These are phyloP conservation scores for Aporrectodea caliginosa DNA, from an alignment of 1,140 invertebrate species.

Conservation along the genomic window DNA sequence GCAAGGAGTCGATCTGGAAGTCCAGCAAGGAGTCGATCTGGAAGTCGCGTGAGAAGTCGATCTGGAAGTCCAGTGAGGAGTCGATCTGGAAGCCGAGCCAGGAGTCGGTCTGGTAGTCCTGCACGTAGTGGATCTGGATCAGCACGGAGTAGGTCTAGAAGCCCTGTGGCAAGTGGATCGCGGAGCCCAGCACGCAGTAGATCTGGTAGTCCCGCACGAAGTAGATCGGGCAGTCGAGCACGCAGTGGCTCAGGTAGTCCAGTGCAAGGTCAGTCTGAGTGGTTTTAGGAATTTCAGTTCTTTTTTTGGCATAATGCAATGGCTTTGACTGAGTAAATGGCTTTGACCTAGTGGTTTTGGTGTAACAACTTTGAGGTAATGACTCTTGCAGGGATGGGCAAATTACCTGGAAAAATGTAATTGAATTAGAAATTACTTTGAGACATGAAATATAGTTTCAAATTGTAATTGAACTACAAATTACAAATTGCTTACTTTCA, in stretches of 20 bases:
- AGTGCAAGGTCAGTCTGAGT: no score
- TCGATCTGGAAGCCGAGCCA: not conserved
- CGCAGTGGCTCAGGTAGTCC: not conserved
- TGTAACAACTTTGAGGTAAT: no score
- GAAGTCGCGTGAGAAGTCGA: not conserved
- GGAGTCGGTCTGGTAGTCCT: not conserved
- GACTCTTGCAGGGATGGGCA: no score
- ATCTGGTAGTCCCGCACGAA: not conserved
- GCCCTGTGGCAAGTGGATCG: not conserved
- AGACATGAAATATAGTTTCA: no score
- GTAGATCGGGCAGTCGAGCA: not conserved
- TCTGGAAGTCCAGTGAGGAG: not conserved
- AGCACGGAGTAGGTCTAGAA: not conserved
- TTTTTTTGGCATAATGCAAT: no score
- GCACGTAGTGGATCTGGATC: not conserved
- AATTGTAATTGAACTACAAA: no score
- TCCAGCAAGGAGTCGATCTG: not conserved
- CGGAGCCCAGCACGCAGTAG: not conserved
- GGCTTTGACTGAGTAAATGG: no score
- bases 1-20: not conserved
- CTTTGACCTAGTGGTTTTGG: no score
- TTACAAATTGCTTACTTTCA: no score
- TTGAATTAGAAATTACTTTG: no score
- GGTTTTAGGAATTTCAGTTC: no score
- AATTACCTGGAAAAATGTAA: no score